Evolutionary conservation across 2,113 vertebrate genomes (phyloP), one percentile per base, ranked within the genome.

Genomic region (Anoplopoma fimbria): DNA sequence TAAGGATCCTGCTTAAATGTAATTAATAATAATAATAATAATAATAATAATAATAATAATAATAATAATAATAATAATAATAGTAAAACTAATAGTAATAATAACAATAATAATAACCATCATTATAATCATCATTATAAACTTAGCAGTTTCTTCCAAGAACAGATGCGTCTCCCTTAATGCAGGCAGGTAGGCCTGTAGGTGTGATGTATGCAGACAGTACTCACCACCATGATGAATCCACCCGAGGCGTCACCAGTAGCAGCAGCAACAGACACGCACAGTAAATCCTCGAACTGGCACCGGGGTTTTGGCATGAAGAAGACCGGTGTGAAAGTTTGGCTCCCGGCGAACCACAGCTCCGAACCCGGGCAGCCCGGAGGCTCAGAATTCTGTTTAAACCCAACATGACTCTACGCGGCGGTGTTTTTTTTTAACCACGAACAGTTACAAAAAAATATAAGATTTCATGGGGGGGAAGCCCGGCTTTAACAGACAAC

Each of bases 171-270:
- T 38, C 53, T 19, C 4, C 6, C 13, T 19, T 70, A 47, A 69
- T 36, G 25, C 63, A 29, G 45, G 12, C 47, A 86, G 77, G 57
- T 49, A 34, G 38, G 42, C 34, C 33, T 55, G 81, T 47, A 38
- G 68, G 74, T 80, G 79, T 86, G 75, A 83, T 76, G 63, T 81
- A 63, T 74, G 77, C 31, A 19, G 53, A 69, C 71, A 34, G 14
- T 69, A 95, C 97, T 98, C 89, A 99, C 98, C 98, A 99, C 98
- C 98, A 99, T 64, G 97, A 98, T 62, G 97, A 96, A 83, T 98
- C 97, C 77, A 96, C 97, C 78, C 96, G 94, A 83, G 97, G 97
- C 73, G 97, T 97, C 77, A 98, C 94, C 80, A 96, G 94, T 86
- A 99, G 96, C 88, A 99, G 93, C 73, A 98, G 93, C 84, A 98